phyloP scores from a whole-genome alignment of 2,888 invertebrate genomes.

The Dolomedes plantarius region DNA sequence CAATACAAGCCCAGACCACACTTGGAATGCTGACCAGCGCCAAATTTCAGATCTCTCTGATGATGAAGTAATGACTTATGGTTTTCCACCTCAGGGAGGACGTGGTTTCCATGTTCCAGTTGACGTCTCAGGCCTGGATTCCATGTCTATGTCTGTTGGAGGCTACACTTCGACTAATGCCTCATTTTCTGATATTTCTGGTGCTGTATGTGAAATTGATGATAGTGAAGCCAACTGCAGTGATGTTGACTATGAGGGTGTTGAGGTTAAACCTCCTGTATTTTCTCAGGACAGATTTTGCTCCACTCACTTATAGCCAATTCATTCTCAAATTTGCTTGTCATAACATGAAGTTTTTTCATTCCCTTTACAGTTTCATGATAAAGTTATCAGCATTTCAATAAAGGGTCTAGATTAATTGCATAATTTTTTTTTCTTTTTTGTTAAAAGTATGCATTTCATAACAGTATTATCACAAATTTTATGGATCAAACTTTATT shows the following conservation, averaged over 20 bases:
- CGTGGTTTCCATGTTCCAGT: conserved; percentile 63
- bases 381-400: background rate
- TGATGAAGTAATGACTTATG: conserved; percentile 76
- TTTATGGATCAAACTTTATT: background rate
- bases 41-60: conserved; percentile 72
- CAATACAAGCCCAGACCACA: conserved; percentile 64
- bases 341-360: background rate
- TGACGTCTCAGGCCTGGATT: conserved; percentile 78
- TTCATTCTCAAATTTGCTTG: background rate
- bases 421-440: no score
- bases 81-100: conserved; percentile 75
- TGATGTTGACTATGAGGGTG: conserved; percentile 75
- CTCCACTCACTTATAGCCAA: conserved; percentile 68
- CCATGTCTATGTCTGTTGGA: conserved; percentile 83
- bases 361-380: background rate
- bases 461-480: background rate
- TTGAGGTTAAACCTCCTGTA: conserved; percentile 73
- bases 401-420: background rate
- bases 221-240: conserved; percentile 77
- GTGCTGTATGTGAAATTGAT: conserved; percentile 93
- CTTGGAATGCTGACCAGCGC: conserved; percentile 49
- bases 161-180: conserved; percentile 80
- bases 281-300: conserved; percentile 67
- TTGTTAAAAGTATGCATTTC: background rate
- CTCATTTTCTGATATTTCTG: conserved; percentile 91